Evolutionary conservation across 1,140 invertebrate species (phyloP), one percentile per base, ranked within the genome.

Genomic region (Agrilus planipennis): DNA sequence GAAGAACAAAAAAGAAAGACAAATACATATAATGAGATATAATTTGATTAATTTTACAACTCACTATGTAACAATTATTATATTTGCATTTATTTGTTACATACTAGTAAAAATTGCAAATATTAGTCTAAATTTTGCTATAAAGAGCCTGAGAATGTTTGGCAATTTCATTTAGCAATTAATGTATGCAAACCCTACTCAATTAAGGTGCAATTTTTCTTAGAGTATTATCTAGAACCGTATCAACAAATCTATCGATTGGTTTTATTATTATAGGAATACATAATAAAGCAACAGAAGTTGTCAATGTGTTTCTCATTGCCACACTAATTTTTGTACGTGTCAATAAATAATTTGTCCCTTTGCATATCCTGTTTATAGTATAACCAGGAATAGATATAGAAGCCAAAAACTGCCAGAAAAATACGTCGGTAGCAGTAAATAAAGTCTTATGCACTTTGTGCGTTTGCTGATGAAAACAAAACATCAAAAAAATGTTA

Each of bases 221-320:
- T 11, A 61, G 35, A 29, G 79, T 84, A 11, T 64, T 54, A 58
- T 96, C 80, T 85, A 96, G 86, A 0, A 79, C 47, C 28, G 66
- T 57, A 55, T 93, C 84, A 0, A 93, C 87, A 5, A 72, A 67
- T 15, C 59, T 51, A 63, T 96, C 93, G 54, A 97, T 96, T 12
- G 92, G 92, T 50, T 80, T 76, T 27, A 97, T 81, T 53, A 97
- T 96, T 45, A 95, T 72, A 2, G 91, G 92, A 54, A 96, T 96
- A 27, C 81, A 79, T 0, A 65, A 64, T 14, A 97, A 65, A 9
- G 91, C 91, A 29, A 91, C 67, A 12, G 70, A 61, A n/a, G 82
- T 80, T n/a, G 82, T 70, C n/a, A 77, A 50, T 73, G 74, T 73
- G 61, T 79, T 77, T 54, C 70, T 63, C 39, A 71, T 60, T 15